These are phyloP conservation scores for Pantherophis guttatus DNA, from an alignment of 2,113 vertebrate genomes.

Conservation along the genomic window DNA sequence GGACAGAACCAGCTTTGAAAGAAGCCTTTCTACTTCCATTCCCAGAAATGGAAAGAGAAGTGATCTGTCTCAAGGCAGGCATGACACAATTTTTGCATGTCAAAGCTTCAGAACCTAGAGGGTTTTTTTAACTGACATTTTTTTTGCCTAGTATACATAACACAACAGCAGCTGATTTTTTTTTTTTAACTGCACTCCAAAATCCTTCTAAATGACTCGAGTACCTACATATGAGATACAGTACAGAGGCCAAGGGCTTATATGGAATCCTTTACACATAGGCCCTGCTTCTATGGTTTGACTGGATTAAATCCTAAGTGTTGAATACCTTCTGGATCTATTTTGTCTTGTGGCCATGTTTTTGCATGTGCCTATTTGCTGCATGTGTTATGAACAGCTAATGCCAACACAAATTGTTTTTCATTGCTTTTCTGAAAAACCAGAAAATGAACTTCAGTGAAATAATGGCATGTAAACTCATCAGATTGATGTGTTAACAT, in stretches of 20 bases:
- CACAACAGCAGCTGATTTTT: constrained; percentile 42
- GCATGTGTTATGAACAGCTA: constrained; percentile 70
- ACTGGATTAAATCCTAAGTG: constrained; percentile 10
- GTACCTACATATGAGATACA: neutral
- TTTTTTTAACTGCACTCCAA: constrained; percentile 40
- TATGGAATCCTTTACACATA: neutral
- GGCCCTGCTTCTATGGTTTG: neutral
- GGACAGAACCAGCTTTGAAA: constrained; percentile 12
- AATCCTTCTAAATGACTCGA: neutral
- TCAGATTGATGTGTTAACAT: constrained; percentile 61
- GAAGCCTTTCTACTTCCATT: constrained; percentile 35
- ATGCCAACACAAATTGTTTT: constrained; percentile 53
- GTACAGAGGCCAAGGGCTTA: neutral
- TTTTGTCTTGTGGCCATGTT: constrained; percentile 64
- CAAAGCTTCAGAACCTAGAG: constrained; percentile 64
- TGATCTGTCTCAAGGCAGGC: constrained; percentile 63
- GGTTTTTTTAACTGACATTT: constrained; percentile 48
- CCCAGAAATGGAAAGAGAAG: constrained; percentile 57
- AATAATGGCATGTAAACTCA: constrained; percentile 63
- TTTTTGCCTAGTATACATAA: constrained; percentile 58
- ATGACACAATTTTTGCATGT: constrained; percentile 70
- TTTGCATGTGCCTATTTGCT: constrained; percentile 71
- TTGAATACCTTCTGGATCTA: constrained; percentile 58
- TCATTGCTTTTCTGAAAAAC: constrained; percentile 63
- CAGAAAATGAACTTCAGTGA: constrained; percentile 60